Evolutionary conservation across 2,797 vertebrate species (phyloP), one percentile per base, ranked within the genome.

Genomic region (Cyclopterus lumpus): DNA sequence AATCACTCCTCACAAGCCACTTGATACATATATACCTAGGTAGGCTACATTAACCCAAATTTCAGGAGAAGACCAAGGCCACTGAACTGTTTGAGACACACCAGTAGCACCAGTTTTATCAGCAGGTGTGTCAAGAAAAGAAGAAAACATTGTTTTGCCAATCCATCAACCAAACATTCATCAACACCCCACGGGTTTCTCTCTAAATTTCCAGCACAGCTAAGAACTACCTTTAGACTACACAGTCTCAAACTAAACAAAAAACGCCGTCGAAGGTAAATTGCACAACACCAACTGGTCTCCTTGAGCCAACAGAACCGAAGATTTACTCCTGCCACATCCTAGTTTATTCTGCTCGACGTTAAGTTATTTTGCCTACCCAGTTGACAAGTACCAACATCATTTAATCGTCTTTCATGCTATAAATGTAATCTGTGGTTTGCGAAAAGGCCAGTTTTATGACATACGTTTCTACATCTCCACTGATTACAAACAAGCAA

Each of bases 371-470:
- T 79, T 75, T 40, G 24, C 48, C 38, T 24, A 6, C 70, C 36
- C 51, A 79, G 55, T 73, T 62, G 26, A 78, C 15, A 57, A n/a
- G 49, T 54, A 69, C 59, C 46, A 53, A 53, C 4, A 53, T 6
- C 11, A 54, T 28, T 4, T 28, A 54, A 74, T 65, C 3, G 46
- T 55, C 67, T 82, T 73, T 79, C 22, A 46, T 73, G 64, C 59
- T 79, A 69, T 74, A 79, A 81, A 77, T 75, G 66, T 44, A 54
- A 48, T 44, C 34, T 70, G 55, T 57, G 67, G 59, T 73, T 73
- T 30, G 24, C 49, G 36, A 54, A 72, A 82, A 71, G 15, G 4
- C 3, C 8, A 5, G 7, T 40, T 48, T 58, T 48, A 48, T n/a
- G 3, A 67, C 58, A 67, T 59, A 8, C 15, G 18, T 24, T 7